Conservation (phyloP, 2,888 invertebrate species). For the Megamerina dolium region DNA sequence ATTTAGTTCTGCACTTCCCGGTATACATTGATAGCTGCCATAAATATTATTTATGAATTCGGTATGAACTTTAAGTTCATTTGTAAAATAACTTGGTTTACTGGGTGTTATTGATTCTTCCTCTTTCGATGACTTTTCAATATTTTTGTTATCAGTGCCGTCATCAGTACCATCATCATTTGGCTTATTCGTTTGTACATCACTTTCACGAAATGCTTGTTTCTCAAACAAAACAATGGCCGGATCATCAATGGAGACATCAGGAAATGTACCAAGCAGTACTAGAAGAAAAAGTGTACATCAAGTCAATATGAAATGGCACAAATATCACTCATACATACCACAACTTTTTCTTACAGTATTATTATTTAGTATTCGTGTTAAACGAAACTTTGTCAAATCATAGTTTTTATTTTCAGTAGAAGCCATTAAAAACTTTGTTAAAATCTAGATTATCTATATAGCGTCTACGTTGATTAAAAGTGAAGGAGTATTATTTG, state of each 20-base stretch:
- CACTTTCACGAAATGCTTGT: constrained; percentile 61
- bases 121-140: constrained; percentile 1
- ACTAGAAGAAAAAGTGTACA: too few relatives aligned
- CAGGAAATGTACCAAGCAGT: constrained; percentile 62
- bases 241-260: constrained; percentile 51
- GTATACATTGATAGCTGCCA: constrained; percentile 71
- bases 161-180: constrained; percentile 5
- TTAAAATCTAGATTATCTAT: too few relatives aligned
- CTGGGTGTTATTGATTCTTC: too few relatives aligned
- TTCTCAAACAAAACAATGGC: constrained; percentile 78
- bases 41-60: constrained; percentile 80
- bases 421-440: too few relatives aligned
- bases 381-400: constrained; percentile 62
- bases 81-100: constrained; percentile 54
- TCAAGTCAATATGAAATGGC: not conserved
- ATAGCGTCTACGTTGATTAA: too few relatives aligned
- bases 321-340: not conserved
- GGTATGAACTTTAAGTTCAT: constrained; percentile 56
- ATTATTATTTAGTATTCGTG: constrained; percentile 65
- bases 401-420: too few relatives aligned
- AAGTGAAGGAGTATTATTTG: too few relatives aligned
- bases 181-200: constrained; percentile 29
- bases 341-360: constrained; percentile 59
- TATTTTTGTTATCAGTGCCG: not conserved
- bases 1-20: constrained; percentile 54